These are phyloP conservation scores for Trachelus troglodyta DNA, from an alignment of 2,888 invertebrate genomes.

Conservation along the genomic window DNA sequence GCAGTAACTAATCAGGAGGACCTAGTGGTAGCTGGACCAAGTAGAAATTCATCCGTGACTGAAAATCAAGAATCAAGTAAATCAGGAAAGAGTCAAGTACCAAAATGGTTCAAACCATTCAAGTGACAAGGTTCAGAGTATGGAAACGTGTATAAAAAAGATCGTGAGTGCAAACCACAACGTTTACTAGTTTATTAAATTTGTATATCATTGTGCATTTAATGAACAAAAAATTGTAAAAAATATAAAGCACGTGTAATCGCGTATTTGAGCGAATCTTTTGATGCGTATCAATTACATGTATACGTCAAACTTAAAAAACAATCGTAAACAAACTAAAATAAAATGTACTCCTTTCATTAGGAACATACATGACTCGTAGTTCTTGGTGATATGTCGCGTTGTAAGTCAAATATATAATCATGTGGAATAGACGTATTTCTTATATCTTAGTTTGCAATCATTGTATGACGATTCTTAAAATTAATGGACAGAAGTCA, in stretches of 20 bases:
- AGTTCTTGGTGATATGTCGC: not conserved
- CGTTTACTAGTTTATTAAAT: not conserved
- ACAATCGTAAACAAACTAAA: constrained; percentile 9
- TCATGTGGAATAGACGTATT: not conserved
- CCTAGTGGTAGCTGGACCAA: constrained; percentile 21
- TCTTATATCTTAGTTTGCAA: not conserved
- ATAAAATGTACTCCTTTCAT: not conserved
- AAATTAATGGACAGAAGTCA: not conserved
- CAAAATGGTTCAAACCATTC: constrained; percentile 49
- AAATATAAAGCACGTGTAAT: constrained; percentile 16
- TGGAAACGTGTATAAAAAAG: not conserved
- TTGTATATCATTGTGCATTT: constrained; percentile 11
- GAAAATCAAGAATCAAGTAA: constrained; percentile 12
- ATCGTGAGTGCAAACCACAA: not conserved
- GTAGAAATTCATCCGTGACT: constrained; percentile 1
- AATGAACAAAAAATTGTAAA: not conserved
- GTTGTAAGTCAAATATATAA: not conserved
- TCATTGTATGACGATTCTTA: not conserved
- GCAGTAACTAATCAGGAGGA: constrained; percentile 15
- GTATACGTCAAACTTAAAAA: not conserved
- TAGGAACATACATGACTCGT: not conserved
- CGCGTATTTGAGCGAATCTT: constrained; percentile 9
- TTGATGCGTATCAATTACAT: not conserved
- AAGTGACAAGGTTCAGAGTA: constrained; percentile 34
- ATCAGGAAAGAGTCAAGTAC: constrained; percentile 30